Evolutionary conservation across 2,888 invertebrate genomes (phyloP).

Genomic region (Hecatera dysodea): DNA sequence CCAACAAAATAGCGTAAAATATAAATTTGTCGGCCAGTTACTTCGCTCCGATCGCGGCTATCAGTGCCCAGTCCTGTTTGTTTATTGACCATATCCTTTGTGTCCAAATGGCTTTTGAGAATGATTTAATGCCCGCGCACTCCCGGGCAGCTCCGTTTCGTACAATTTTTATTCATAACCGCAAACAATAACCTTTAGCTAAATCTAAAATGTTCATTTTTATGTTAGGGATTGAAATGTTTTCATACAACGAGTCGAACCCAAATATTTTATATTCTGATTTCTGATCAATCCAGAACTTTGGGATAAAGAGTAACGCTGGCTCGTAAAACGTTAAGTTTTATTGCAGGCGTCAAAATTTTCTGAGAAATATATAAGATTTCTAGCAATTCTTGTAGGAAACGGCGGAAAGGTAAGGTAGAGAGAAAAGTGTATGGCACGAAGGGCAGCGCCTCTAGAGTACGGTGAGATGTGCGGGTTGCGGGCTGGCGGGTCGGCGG

Average conservation of each 20-base stretch:
- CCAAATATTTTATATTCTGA: conserved; percentile 64
- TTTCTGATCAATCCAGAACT: conserved; percentile 66
- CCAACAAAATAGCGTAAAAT: conserved; percentile 72
- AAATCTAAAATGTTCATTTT: conserved; percentile 73
- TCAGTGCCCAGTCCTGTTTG: conserved; percentile 81
- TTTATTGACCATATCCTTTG: conserved; percentile 87
- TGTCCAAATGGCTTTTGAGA: conserved; percentile 82
- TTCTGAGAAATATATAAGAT: conserved; percentile 71
- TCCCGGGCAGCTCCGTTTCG: conserved; percentile 73
- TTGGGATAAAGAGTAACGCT: conserved; percentile 67
- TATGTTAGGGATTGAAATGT: conserved; percentile 60
- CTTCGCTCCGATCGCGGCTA: conserved; percentile 76
- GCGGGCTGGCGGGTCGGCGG: conserved; percentile 37
- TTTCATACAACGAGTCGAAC: conserved; percentile 61
- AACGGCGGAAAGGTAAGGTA: conserved; percentile 75
- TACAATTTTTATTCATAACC: conserved; percentile 79
- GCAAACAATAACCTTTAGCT: conserved; percentile 73
- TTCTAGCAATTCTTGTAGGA: conserved; percentile 72
- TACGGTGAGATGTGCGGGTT: conserved; percentile 82
- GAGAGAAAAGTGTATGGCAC: conserved; percentile 80
- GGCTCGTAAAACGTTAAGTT: conserved; percentile 71
- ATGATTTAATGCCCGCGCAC: conserved; percentile 82
- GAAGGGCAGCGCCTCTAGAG: conserved; percentile 82
- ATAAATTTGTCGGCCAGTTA: conserved; percentile 78
- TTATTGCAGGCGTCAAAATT: conserved; percentile 69